phyloP scores from a whole-genome alignment of 1,140 invertebrate species.

The Heliothis virescens region DNA sequence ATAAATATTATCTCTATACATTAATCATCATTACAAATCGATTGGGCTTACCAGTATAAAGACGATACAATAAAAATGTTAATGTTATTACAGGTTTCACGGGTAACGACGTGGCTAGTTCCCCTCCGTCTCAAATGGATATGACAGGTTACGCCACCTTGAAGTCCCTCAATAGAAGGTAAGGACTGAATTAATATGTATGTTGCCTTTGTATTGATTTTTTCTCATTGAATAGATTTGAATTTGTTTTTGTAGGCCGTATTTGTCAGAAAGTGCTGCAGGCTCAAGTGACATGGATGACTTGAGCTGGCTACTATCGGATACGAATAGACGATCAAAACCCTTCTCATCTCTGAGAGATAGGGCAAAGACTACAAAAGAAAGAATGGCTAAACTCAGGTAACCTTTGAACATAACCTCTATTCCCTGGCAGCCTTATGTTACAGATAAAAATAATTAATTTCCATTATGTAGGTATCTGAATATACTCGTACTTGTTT shows the following conservation, averaged over 20 bases:
- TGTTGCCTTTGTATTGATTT: too few relatives aligned
- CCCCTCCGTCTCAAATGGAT: constrained; percentile 90
- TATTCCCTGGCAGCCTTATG: not conserved
- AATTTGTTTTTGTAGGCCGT: constrained; percentile 66
- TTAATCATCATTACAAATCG: too few relatives aligned
- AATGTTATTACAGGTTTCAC: constrained; percentile 72
- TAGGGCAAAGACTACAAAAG: constrained; percentile 70
- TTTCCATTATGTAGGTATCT: too few relatives aligned
- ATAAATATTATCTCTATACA: not conserved
- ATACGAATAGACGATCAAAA: constrained; percentile 68
- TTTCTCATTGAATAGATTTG: too few relatives aligned
- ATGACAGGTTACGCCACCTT: constrained; percentile 94
- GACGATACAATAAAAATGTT: not conserved
- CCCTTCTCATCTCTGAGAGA: constrained; percentile 77
- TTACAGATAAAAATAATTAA: too few relatives aligned
- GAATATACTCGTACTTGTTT: too few relatives aligned
- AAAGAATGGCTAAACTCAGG: constrained; percentile 75
- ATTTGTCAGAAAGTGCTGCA: constrained; percentile 78
- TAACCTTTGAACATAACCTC: not conserved
- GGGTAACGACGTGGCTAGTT: constrained; percentile 81
- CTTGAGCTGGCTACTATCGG: constrained; percentile 73
- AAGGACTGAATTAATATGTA: too few relatives aligned
- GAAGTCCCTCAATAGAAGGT: constrained; percentile 88
- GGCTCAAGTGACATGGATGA: constrained; percentile 78
- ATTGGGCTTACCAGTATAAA: not conserved